Conservation (phyloP, 2,113 vertebrate genomes). For the Tragelaphus scriptus region DNA sequence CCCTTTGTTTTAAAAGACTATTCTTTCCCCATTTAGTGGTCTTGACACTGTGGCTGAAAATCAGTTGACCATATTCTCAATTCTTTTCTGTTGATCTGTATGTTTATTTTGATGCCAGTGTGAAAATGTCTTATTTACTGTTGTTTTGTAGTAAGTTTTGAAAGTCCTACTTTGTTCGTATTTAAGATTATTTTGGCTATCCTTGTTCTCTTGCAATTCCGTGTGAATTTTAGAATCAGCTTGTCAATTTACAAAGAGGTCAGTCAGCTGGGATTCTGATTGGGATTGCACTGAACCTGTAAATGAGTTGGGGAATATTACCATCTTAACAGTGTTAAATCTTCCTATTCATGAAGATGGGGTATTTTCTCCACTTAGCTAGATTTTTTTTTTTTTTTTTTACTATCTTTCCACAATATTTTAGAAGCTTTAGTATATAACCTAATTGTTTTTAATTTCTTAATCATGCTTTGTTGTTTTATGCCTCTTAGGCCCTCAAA, state of each 20-base stretch:
- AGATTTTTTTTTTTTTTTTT: not conserved
- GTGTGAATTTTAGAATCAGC: not conserved
- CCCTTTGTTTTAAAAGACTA: not conserved
- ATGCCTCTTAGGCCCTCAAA: not conserved
- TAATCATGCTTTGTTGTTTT: not conserved
- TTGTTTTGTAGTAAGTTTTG: not conserved
- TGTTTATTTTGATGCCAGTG: not conserved
- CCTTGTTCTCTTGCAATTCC: not conserved
- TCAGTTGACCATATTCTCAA: not conserved
- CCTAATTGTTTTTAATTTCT: not conserved
- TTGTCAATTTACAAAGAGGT: not conserved
- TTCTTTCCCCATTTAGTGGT: not conserved
- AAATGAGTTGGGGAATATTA: not conserved
- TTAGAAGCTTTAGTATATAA: not conserved
- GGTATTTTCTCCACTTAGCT: not conserved
- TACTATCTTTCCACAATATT: not conserved
- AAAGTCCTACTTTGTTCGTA: not conserved
- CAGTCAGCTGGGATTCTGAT: not conserved
- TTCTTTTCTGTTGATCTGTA: not conserved
- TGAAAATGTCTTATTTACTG: not conserved
- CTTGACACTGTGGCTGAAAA: not conserved
- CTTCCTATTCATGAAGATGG: not conserved
- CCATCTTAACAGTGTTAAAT: not conserved
- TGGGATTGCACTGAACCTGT: not conserved
- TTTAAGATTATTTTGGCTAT: not conserved